Percentiles rank a stretch among this genome's conserved stretches.
phyloP scores from a whole-genome alignment of 2,888 invertebrate species.

The Bombyx huttoni region DNA sequence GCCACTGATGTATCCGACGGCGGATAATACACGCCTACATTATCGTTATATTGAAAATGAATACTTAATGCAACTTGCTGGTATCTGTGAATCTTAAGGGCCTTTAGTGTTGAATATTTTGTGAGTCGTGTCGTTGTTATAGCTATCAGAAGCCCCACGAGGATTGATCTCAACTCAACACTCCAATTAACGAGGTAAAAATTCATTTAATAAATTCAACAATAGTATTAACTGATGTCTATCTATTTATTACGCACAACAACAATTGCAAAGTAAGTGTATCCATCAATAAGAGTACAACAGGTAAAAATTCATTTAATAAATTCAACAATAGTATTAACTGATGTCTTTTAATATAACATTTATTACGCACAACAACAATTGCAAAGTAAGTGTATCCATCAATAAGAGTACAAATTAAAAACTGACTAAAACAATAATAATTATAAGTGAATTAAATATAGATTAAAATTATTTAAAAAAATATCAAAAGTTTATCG shows the following conservation, averaged over 20 bases:
- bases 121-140: slow-evolving; percentile 3
- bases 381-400: too few relatives aligned
- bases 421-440: background rate
- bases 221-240: too few relatives aligned
- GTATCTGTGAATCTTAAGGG: slow-evolving; percentile 27
- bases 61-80: slow-evolving; percentile 52
- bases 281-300: too few relatives aligned
- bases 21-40: slow-evolving; percentile 65
- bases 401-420: too few relatives aligned
- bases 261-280: too few relatives aligned
- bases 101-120: background rate
- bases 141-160: background rate
- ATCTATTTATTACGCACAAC: too few relatives aligned
- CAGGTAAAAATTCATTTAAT: background rate
- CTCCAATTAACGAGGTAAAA: background rate
- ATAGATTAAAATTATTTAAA: background rate
- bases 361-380: too few relatives aligned
- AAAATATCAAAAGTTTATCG: background rate
- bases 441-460: background rate
- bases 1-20: slow-evolving; percentile 29
- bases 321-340: too few relatives aligned
- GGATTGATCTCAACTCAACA: background rate
- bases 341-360: too few relatives aligned
- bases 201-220: background rate
- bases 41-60: slow-evolving; percentile 62